Evolutionary conservation across 2,888 invertebrate species (phyloP).

Genomic region (Pyrocoelia pectoralis): DNA sequence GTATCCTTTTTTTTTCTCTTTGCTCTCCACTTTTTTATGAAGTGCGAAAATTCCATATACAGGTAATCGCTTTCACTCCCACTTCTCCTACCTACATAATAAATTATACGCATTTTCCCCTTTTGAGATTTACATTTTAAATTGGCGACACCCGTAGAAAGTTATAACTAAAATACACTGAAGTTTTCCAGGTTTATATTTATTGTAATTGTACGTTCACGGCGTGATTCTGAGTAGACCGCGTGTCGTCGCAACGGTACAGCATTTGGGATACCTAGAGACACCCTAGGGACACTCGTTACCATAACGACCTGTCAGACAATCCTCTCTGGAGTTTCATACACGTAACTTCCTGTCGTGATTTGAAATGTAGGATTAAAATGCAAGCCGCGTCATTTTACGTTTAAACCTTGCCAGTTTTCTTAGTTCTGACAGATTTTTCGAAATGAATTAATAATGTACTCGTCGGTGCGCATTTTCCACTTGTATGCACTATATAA

Average conservation of each 20-base stretch:
- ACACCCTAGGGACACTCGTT: slow-evolving; percentile 43
- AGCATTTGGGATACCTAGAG: slow-evolving; percentile 36
- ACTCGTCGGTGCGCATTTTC: slow-evolving; percentile 15
- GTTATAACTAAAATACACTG: not conserved
- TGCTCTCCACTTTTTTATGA: not conserved
- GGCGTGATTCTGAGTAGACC: slow-evolving; percentile 22
- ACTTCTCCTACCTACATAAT: not conserved
- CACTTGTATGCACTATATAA: slow-evolving; percentile 17
- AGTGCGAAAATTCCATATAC: slow-evolving; percentile 9
- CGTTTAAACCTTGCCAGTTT: slow-evolving; percentile 21
- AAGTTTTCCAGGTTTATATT: slow-evolving; percentile 11
- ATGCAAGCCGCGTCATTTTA: slow-evolving; percentile 22
- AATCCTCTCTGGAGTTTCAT: slow-evolving; percentile 36
- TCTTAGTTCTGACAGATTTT: slow-evolving; percentile 22
- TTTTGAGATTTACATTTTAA: slow-evolving; percentile 18
- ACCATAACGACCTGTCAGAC: slow-evolving; percentile 45
- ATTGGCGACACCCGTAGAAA: not conserved
- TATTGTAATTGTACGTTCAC: slow-evolving; percentile 23
- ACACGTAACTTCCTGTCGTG: slow-evolving; percentile 35
- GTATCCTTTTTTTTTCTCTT: not conserved
- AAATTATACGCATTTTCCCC: slow-evolving; percentile 11
- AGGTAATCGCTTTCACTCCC: not conserved
- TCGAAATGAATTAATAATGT: slow-evolving; percentile 23
- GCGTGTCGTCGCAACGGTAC: slow-evolving; percentile 30
- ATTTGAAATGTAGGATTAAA: slow-evolving; percentile 32